Conservation (phyloP, 2,888 invertebrate species). For the Adineta ricciae region DNA sequence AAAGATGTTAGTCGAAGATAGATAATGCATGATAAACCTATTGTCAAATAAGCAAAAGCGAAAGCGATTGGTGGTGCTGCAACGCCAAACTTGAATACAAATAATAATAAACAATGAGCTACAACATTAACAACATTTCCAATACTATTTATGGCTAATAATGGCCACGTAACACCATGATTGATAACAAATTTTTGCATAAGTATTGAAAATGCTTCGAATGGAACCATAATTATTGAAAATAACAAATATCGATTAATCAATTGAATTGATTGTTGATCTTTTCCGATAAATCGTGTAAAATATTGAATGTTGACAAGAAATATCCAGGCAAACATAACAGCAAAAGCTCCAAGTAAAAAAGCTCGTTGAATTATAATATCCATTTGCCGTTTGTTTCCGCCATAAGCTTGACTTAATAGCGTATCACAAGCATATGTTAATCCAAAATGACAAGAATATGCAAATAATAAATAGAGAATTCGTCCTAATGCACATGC, state of each 20-base stretch:
- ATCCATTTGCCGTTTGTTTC: conserved; percentile 22
- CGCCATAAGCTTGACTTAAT: conserved; percentile 22
- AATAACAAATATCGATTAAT: neutral
- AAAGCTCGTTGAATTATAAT: conserved; percentile 19
- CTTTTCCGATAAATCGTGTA: conserved; percentile 9
- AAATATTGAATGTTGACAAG: conserved; percentile 23
- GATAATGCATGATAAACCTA: neutral
- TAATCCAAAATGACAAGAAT: neutral
- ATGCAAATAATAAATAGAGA: neutral
- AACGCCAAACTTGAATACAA: neutral
- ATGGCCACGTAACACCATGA: neutral
- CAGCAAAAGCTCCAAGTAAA: neutral
- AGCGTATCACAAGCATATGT: conserved; percentile 22
- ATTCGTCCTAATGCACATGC: neutral
- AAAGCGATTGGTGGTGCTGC: neutral
- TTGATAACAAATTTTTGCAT: neutral
- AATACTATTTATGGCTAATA: neutral
- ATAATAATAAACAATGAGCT: neutral
- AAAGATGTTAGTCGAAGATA: neutral
- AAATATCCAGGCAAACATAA: neutral
- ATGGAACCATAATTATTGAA: neutral
- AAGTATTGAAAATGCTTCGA: neutral
- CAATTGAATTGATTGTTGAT: neutral
- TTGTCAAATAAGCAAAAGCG: neutral
- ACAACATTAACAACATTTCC: neutral